Percentiles rank a stretch among this genome's conserved stretches.
Conservation (phyloP, 1,140 invertebrate species). For the Ooceraea biroi region DNA sequence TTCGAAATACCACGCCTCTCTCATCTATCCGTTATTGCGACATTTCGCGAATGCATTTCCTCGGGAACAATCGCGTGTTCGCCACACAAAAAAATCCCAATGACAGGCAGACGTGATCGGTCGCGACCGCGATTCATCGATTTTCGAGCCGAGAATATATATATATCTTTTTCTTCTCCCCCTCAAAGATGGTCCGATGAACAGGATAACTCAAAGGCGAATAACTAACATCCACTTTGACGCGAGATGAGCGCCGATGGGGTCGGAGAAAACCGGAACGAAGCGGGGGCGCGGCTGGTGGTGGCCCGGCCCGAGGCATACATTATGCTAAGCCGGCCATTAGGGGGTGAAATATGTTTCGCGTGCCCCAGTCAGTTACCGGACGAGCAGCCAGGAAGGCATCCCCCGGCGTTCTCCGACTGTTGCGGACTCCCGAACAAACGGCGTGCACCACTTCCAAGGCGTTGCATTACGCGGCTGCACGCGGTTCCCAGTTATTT, state of each 20-base stretch:
- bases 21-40: conserved; percentile 9
- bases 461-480: conserved; percentile 68
- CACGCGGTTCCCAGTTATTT: conserved; percentile 71
- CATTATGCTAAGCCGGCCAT: conserved; percentile 82
- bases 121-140: conserved; percentile 44
- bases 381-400: conserved; percentile 61
- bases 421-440: conserved; percentile 52
- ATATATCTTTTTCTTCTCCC: neutral
- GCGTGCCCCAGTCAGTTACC: conserved; percentile 80
- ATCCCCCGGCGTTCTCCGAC: conserved; percentile 48
- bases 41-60: neutral
- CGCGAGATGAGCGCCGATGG: conserved; percentile 48
- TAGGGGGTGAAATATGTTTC: conserved; percentile 81
- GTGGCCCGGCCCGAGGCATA: conserved; percentile 75
- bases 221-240: conserved; percentile 71
- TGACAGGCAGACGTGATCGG: neutral
- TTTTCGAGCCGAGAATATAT: neutral
- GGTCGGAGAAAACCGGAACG: neutral
- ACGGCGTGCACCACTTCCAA: conserved; percentile 59
- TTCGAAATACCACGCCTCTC: neutral
- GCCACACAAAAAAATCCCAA: neutral
- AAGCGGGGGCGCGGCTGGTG: conserved; percentile 7
- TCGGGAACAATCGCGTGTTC: neutral
- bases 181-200: conserved; percentile 24
- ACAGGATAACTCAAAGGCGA: conserved; percentile 67